Evolutionary conservation across 2,888 invertebrate species (phyloP).

Genomic region (Patella depressa): DNA sequence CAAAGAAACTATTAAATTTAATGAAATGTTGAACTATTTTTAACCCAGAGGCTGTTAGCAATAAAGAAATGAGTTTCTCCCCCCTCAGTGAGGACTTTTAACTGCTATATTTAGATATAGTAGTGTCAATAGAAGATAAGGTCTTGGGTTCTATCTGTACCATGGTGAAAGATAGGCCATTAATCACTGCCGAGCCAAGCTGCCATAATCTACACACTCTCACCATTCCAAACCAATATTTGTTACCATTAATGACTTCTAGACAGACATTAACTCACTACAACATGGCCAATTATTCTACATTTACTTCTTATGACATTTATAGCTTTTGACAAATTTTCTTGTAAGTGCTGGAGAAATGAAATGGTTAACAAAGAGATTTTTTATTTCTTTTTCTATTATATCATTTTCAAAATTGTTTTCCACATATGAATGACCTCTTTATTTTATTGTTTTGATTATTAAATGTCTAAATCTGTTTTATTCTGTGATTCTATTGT

Average conservation of each 20-base stretch:
- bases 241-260: constrained; percentile 11
- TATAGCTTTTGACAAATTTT: constrained; percentile 12
- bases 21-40: too few relatives aligned
- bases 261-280: constrained; percentile 10
- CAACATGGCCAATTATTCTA: constrained; percentile 12
- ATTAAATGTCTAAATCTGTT: constrained; percentile 25
- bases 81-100: too few relatives aligned
- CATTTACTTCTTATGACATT: constrained; percentile 13
- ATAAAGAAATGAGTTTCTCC: too few relatives aligned
- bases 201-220: constrained; percentile 12
- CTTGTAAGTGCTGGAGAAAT: constrained; percentile 2
- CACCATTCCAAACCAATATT: constrained; percentile 12
- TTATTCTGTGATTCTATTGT: constrained; percentile 11
- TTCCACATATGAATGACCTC: constrained; percentile 16
- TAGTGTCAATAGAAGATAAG: constrained; percentile 11
- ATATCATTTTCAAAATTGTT: neutral
- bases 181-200: constrained; percentile 9
- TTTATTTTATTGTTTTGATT: constrained; percentile 25
- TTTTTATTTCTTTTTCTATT: neutral
- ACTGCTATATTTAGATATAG: constrained; percentile 6
- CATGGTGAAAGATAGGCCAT: constrained; percentile 1
- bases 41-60: too few relatives aligned
- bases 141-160: neutral
- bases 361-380: constrained; percentile 9
- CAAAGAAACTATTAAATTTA: too few relatives aligned